These are phyloP conservation scores for Fopius arisanus DNA, from an alignment of 1,140 invertebrate species.

Conservation along the genomic window DNA sequence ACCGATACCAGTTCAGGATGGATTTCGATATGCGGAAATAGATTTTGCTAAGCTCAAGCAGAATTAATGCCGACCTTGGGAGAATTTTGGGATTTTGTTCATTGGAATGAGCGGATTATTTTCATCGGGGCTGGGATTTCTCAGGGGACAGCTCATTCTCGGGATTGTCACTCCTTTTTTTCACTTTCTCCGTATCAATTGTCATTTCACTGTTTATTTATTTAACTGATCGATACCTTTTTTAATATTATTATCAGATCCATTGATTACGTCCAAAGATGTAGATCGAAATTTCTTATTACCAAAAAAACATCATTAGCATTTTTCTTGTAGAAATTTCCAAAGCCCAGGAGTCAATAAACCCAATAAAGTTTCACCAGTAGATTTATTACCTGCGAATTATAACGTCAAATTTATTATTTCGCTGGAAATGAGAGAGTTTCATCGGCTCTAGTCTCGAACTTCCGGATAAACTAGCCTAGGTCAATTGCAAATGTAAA, in stretches of 20 bases:
- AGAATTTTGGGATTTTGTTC: neutral
- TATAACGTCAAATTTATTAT: neutral
- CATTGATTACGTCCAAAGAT: no score
- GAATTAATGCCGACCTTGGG: conserved; percentile 40
- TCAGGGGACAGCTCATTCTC: no score
- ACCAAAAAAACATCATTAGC: no score
- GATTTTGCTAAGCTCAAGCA: conserved; percentile 72
- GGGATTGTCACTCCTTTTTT: neutral
- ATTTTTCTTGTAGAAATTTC: neutral
- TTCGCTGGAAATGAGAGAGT: neutral
- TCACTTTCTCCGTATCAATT: no score
- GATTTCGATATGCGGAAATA: conserved; percentile 75
- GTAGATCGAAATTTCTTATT: no score
- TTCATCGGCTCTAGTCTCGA: neutral
- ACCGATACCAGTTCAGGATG: conserved; percentile 57
- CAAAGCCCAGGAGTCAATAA: neutral
- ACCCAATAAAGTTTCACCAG: neutral
- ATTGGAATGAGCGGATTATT: neutral
- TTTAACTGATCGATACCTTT: no score
- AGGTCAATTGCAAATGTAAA: conserved; percentile 10
- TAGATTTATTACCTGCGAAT: conserved; percentile 9
- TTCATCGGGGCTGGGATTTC: neutral
- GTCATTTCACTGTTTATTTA: no score
- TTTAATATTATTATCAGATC: no score
- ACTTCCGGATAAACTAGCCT: neutral